Base-by-base conservation (phyloP, 2,113 vertebrate genomes). In the Puntigrus tetrazona region DNA sequence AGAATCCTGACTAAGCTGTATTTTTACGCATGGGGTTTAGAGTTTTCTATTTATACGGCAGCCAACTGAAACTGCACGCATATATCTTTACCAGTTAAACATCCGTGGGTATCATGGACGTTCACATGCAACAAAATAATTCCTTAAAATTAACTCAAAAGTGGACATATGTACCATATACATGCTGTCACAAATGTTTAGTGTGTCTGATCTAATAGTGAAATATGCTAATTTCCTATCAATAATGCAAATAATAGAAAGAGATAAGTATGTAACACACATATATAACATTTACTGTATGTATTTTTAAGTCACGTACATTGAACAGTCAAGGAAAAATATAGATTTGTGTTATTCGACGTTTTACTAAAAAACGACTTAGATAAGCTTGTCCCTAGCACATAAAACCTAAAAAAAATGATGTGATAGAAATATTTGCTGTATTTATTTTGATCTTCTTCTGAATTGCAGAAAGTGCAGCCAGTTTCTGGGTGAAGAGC, bases 401-500 rank as follows among this genome's bases (percentile, higher is more conserved):
- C n/a, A n/a, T n/a, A n/a, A n/a, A n/a, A n/a, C n/a, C n/a, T 22
- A 29, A 69, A 38, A 2, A 41, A 0, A n/a, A n/a, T 11, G 29
- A n/a, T 50, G 29, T 67, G 3, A 34, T 18, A 65, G 1, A 65
- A 20, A 22, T 45, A 45, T 45, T 1, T 25, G 22, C 22, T 73
- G n/a, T 43, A 3, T 45, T 27, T 9, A n/a, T 34, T 20, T 55
- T 11, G 22, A 36, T 77, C 29, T 1, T 74, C 69, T 41, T 72
- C 22, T 43, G 41, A 81, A 1, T 5, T 29, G 5, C 89, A 91
- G 91, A 38, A 74, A 84, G 75, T 90, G 88, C 69, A 85, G 87
- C 43, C 22, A 29, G 29, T 88, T 89, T 25, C 86, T 92, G 73
- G 89, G 88, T 25, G 87, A 86, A 20, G 81, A 78, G 22, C 4